Evolutionary conservation across 2,113 vertebrate species (phyloP).

Genomic region (Vanacampus margaritifer): DNA sequence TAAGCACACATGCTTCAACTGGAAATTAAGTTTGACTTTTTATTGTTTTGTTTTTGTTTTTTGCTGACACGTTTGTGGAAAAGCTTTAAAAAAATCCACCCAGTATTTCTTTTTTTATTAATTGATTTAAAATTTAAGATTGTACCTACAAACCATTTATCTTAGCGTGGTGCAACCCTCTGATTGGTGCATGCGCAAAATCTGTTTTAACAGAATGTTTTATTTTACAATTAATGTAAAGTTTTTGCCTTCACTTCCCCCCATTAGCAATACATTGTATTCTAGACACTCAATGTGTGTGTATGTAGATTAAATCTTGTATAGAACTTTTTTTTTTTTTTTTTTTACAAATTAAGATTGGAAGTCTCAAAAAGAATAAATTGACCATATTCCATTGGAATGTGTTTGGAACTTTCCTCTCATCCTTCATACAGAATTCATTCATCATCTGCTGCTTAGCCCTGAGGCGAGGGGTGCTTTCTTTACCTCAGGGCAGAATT

Average conservation of each 20-base stretch:
- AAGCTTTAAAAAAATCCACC: background rate
- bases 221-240: background rate
- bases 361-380: slow-evolving; percentile 1
- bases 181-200: background rate
- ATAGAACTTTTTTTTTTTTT: background rate
- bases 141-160: background rate
- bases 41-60: background rate
- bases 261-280: slow-evolving; percentile 24
- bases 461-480: background rate
- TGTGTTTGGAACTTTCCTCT: slow-evolving; percentile 1
- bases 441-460: background rate
- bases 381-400: background rate
- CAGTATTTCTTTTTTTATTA: background rate
- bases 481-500: background rate
- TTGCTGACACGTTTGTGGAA: background rate
- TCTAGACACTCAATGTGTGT: slow-evolving; percentile 19
- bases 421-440: slow-evolving; percentile 3
- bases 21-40: background rate
- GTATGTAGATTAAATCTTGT: background rate
- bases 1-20: background rate
- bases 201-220: background rate
- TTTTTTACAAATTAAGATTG: background rate
- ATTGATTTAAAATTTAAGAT: background rate
- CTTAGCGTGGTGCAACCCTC: background rate
- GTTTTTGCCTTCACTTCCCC: background rate